A percentile compares a stretch with the other conserved stretches of the same genome.
These are phyloP conservation scores for Atta cephalotes DNA, from an alignment of 1,140 invertebrate species.

Conservation along the genomic window DNA sequence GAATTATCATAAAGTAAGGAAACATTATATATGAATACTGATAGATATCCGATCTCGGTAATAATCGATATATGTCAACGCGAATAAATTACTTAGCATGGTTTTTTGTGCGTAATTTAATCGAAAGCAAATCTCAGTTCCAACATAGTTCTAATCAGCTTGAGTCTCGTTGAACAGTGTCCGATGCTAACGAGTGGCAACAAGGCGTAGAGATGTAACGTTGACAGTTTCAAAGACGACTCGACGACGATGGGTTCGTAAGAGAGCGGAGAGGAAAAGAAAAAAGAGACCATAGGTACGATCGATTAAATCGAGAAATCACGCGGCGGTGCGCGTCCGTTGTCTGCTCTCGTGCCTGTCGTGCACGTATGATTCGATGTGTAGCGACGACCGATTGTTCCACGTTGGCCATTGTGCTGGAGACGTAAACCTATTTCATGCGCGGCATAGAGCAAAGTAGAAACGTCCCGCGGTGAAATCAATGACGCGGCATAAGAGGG, in stretches of 20 bases:
- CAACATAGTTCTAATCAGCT: constrained; percentile 44
- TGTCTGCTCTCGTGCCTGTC: constrained; percentile 40
- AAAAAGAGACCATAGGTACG: constrained; percentile 11
- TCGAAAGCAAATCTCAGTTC: constrained; percentile 31
- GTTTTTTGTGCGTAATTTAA: constrained; percentile 37
- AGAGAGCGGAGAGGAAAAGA: not conserved
- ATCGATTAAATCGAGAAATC: constrained; percentile 61
- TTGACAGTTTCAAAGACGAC: constrained; percentile 30
- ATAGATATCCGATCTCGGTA: constrained; percentile 22
- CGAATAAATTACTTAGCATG: constrained; percentile 26
- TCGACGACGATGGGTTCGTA: constrained; percentile 19
- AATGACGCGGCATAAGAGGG: constrained; percentile 66
- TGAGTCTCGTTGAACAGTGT: constrained; percentile 41
- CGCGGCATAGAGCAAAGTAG: constrained; percentile 58
- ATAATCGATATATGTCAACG: not conserved
- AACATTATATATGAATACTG: not conserved
- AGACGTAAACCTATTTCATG: constrained; percentile 55
- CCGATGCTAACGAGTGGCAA: constrained; percentile 52
- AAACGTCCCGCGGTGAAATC: constrained; percentile 65
- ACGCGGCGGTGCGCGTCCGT: constrained; percentile 14
- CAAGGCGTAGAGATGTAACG: constrained; percentile 16
- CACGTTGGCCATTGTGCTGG: constrained; percentile 51
- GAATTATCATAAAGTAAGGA: not conserved
- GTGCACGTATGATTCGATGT: constrained; percentile 56
- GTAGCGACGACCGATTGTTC: constrained; percentile 57